Evolutionary conservation across 2,888 invertebrate species (phyloP).

Genomic region (Brassicogethes aeneus): DNA sequence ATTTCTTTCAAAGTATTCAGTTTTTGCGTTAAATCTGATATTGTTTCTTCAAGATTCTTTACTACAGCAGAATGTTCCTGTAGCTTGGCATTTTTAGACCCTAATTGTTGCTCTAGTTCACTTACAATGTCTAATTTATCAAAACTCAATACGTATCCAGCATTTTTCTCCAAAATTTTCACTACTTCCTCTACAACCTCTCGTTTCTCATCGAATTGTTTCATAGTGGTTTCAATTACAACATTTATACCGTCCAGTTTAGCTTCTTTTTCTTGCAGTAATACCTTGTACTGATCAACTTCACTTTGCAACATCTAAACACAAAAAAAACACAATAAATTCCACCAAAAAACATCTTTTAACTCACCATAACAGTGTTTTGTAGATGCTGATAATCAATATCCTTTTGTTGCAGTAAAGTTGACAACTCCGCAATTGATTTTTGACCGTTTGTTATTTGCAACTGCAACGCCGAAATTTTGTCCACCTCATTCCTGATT

Average conservation of each 20-base stretch:
- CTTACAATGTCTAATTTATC: slow-evolving; percentile 21
- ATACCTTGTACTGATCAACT: slow-evolving; percentile 16
- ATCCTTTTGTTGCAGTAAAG: slow-evolving; percentile 26
- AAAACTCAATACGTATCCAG: slow-evolving; percentile 19
- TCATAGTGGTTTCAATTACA: slow-evolving; percentile 24
- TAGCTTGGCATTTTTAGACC: background rate
- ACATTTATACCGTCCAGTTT: slow-evolving; percentile 21
- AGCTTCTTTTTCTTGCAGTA: slow-evolving; percentile 20
- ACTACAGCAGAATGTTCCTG: slow-evolving; percentile 7
- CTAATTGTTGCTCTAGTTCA: slow-evolving; percentile 23
- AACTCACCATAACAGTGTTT: slow-evolving; percentile 12
- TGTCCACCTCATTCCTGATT: slow-evolving; percentile 36
- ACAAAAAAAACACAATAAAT: background rate
- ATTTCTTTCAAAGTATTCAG: slow-evolving; percentile 16
- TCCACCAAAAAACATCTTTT: background rate
- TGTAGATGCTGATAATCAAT: slow-evolving; percentile 20
- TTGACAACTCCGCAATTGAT: slow-evolving; percentile 29
- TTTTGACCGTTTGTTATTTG: slow-evolving; percentile 32
- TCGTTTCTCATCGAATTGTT: slow-evolving; percentile 27
- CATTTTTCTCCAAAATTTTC: slow-evolving; percentile 21
- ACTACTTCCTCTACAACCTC: slow-evolving; percentile 26
- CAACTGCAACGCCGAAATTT: slow-evolving; percentile 33
- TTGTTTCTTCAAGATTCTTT: slow-evolving; percentile 18
- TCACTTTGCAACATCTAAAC: slow-evolving; percentile 13
- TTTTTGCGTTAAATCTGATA: slow-evolving; percentile 16